phyloP scores from a whole-genome alignment of 2,113 vertebrate genomes.

The Paradisaea rubra region DNA sequence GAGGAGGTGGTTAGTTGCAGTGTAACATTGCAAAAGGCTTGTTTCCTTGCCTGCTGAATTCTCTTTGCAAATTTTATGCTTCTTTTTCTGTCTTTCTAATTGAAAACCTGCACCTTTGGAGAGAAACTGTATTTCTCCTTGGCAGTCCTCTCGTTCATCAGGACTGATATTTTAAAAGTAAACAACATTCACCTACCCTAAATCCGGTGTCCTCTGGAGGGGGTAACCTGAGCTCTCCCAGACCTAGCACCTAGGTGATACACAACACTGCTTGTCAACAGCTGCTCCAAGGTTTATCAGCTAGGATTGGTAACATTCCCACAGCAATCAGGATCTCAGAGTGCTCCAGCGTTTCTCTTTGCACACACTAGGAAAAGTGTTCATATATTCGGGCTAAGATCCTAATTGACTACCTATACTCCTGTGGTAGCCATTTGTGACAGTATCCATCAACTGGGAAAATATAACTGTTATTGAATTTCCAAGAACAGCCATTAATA shows the following conservation, averaged over 20 bases:
- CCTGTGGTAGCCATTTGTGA: background rate
- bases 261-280: background rate
- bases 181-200: background rate
- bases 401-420: background rate
- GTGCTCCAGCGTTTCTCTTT: background rate
- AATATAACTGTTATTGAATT: background rate
- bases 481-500: constrained; percentile 14
- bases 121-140: background rate
- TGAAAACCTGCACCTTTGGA: background rate
- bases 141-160: background rate
- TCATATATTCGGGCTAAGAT: background rate
- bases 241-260: background rate
- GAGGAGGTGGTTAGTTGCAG: background rate
- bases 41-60: background rate
- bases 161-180: background rate
- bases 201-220: background rate
- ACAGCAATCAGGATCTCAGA: background rate
- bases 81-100: background rate
- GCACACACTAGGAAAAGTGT: background rate
- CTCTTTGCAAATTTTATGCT: background rate
- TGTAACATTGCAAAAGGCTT: background rate
- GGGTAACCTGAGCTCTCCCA: background rate
- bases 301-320: background rate
- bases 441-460: background rate
- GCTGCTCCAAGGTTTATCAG: background rate